A percentile compares a stretch with the other conserved stretches of the same genome.
Conservation (phyloP, 2,113 vertebrate genomes). For the Lethenteron camtschaticum region DNA sequence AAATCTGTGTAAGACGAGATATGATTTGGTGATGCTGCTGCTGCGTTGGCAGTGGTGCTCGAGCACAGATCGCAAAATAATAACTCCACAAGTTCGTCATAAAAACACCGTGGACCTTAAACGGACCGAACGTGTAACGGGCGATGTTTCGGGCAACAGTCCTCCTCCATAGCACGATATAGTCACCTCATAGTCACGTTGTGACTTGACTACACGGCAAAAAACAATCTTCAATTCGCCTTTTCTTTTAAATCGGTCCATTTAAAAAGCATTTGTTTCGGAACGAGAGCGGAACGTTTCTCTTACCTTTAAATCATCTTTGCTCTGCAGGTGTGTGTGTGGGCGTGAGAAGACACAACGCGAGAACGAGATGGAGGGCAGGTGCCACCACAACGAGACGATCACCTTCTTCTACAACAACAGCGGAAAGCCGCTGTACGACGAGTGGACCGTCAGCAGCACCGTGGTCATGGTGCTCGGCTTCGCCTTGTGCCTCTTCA, state of each 20-base stretch:
- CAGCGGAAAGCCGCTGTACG: constrained; percentile 64
- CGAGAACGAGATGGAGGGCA: neutral
- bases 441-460: constrained; percentile 83
- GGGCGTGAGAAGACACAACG: too few relatives aligned
- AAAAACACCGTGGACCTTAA: neutral
- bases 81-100: neutral
- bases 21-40: neutral
- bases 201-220: neutral
- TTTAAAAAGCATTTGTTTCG: neutral
- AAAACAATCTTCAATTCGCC: neutral
- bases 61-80: neutral
- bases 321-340: neutral
- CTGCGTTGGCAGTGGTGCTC: neutral
- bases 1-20: neutral
- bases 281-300: neutral
- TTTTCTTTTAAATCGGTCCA: neutral
- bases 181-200: neutral
- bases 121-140: neutral
- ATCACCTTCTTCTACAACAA: constrained; percentile 97
- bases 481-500: constrained; percentile 95
- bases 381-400: constrained; percentile 91
- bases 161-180: neutral
- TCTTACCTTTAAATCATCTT: neutral
- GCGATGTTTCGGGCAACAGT: neutral
- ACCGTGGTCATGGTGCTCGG: constrained; percentile 91